Conservation (phyloP, 2,888 invertebrate genomes). For the Scotopteryx bipunctaria region DNA sequence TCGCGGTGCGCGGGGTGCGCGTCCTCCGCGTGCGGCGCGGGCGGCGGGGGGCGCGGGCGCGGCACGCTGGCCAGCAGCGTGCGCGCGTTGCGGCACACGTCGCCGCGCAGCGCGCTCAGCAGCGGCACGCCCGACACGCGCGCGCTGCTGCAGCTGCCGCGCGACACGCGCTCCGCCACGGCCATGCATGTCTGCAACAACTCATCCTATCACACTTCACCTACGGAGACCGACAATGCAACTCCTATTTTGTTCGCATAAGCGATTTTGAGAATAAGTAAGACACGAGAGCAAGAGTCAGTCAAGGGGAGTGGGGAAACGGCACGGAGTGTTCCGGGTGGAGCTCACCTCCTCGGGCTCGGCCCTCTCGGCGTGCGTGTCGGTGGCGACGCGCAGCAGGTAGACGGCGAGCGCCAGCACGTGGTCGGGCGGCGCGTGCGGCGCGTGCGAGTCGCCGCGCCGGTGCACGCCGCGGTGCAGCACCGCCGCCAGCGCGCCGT, state of each 20-base stretch:
- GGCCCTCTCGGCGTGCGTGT: constrained; percentile 59
- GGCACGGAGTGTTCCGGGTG: too few relatives aligned
- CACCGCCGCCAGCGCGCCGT: constrained; percentile 88
- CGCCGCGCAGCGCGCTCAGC: constrained; percentile 87
- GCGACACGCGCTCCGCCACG: constrained; percentile 19
- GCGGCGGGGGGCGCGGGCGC: constrained; percentile 58
- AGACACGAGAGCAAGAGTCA: too few relatives aligned
- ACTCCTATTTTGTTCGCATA: too few relatives aligned
- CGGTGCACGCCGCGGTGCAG: constrained; percentile 92
- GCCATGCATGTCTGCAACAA: constrained; percentile 25
- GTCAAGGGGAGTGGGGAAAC: too few relatives aligned
- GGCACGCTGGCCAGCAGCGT: constrained; percentile 85
- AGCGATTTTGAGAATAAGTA: too few relatives aligned
- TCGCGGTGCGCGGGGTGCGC: constrained; percentile 37
- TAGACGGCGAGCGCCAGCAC: constrained; percentile 93
- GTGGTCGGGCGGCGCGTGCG: constrained; percentile 88
- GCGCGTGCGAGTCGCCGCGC: constrained; percentile 85
- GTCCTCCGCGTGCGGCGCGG: too few relatives aligned
- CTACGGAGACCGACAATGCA: too few relatives aligned
- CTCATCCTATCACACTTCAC: not conserved
- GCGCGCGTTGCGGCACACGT: constrained; percentile 90
- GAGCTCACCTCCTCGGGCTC: not conserved
- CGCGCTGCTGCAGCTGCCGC: constrained; percentile 31
- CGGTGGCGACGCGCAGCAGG: constrained; percentile 92
- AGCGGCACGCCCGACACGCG: constrained; percentile 58